Evolutionary conservation across 2,113 vertebrate genomes (phyloP), one percentile per base, ranked within the genome.

Genomic region (Synchiropus splendidus): DNA sequence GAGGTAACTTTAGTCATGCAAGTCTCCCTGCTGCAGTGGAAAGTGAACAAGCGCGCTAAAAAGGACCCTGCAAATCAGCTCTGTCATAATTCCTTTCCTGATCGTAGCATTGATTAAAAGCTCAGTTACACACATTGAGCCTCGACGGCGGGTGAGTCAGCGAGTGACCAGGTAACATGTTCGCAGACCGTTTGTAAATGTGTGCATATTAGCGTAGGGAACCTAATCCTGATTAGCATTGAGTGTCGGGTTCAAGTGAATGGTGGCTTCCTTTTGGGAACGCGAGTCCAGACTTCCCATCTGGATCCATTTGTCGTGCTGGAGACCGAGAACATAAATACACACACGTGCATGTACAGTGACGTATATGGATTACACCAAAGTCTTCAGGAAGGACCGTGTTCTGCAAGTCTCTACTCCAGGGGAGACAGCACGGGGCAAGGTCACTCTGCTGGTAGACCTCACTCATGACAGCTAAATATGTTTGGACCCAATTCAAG

Each of bases 61-160:
- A 35, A 48, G 33, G 46, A 60, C 33, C 32, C 39, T 17, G 18
- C 32, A 45, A 74, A 51, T 62, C 54, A 57, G 61, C 54, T 59
- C 55, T 46, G 51, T 69, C 48, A 58, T 48, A 52, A 51, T 2
- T 30, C 42, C 67, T 60, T 62, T 27, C 62, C 59, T 61, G 55
- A 50, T 53, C 65, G 64, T 15, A 34, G 15, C 60, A 78, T 79
- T 79, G 79, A 82, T 79, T 79, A 75, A 66, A 77, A 71, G 57
- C 74, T 78, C 57, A 1, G 39, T 77, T 78, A 67, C 77, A 61
- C 42, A 48, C 50, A 53, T 64, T 14, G 18, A 13, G 45, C 47
- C 51, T 10, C 16, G 34, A 13, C n/a, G 45, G 49, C 17, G 5
- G 46, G 62, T 54, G 39, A 67, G 65, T 79, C 61, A 54, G 42